A percentile compares a stretch with the other conserved stretches of the same genome.
These are phyloP conservation scores for Dimorphilus gyrociliatus DNA, from an alignment of 2,888 invertebrate genomes.

Conservation along the genomic window DNA sequence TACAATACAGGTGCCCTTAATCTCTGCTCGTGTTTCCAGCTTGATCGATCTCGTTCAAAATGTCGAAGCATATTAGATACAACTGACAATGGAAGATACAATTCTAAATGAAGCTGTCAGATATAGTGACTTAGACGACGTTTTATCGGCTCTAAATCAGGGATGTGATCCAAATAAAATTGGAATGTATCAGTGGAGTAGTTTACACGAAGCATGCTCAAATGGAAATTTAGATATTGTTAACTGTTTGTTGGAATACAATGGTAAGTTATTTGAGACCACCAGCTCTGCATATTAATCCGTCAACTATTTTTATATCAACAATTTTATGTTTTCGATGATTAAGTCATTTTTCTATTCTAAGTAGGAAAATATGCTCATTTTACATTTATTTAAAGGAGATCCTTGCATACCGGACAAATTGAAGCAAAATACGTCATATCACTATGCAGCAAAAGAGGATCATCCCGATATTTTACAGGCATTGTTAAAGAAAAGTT, in stretches of 20 bases:
- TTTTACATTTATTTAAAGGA: constrained; percentile 13
- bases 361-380: background rate
- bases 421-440: constrained; percentile 18
- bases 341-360: background rate
- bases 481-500: constrained; percentile 18
- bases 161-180: constrained; percentile 21
- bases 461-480: constrained; percentile 20
- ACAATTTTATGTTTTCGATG: background rate
- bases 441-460: constrained; percentile 24
- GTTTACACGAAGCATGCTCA: constrained; percentile 25
- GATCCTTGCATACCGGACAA: constrained; percentile 22
- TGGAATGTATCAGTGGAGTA: constrained; percentile 26
- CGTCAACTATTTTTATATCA: background rate
- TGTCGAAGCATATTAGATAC: too few relatives aligned
- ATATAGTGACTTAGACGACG: constrained; percentile 19
- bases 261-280: constrained; percentile 15
- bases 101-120: constrained; percentile 26
- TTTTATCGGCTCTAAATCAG: constrained; percentile 15
- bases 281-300: background rate
- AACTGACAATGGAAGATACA: too few relatives aligned
- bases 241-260: constrained; percentile 16
- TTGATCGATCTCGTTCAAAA: too few relatives aligned
- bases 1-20: too few relatives aligned
- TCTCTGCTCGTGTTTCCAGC: too few relatives aligned
- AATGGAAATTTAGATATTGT: constrained; percentile 24